Base-by-base conservation (phyloP, 2,888 invertebrate genomes). In the Diachrysia chrysitis region DNA sequence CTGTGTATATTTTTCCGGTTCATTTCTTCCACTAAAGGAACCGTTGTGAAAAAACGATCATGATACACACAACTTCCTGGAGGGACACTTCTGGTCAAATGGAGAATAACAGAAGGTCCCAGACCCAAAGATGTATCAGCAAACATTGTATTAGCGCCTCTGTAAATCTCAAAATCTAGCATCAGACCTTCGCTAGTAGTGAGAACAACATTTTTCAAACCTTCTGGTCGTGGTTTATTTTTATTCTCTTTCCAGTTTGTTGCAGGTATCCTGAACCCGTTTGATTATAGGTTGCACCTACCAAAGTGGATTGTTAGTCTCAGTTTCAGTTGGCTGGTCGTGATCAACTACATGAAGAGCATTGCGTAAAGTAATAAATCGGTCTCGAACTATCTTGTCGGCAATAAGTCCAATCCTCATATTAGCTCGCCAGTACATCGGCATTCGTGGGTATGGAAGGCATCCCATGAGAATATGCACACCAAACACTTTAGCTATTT, bases 11-110 rank as follows among this genome's bases (percentile, higher is more conserved):
- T 32, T 19, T 4, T 12, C 59, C 7, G 14, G 0, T 60, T 35
- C 67, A 84, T 61, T 69, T 81, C 78, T 48, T 71, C 79, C 48
- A 79, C 54, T 53, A 82, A 70, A 46, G 77, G 70, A 16, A 81
- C 59, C 3, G 82, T 78, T 0, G 81, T 77, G 46, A 81, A 83
- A 72, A 74, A 81, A 1, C 78, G 35, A 58, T 81, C 81, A 58
- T 76, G 76, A 42, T 78, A 84, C 0, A 82, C 56, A 71, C 82
- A 84, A 55, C 82, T 82, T 1, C 78, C 81, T 6, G 63, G 67
- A 12, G 82, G 84, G 9, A 82, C 48, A 56, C 61, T 70, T 58
- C 69, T 67, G 2, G 51, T 17, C 51, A 71, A 56, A 62, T 80
- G 78, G 2, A 83, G 58, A 32, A 84, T 68, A 16, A 82, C 79